phyloP scores from a whole-genome alignment of 2,797 vertebrate species.

The Ciconia nigra region DNA sequence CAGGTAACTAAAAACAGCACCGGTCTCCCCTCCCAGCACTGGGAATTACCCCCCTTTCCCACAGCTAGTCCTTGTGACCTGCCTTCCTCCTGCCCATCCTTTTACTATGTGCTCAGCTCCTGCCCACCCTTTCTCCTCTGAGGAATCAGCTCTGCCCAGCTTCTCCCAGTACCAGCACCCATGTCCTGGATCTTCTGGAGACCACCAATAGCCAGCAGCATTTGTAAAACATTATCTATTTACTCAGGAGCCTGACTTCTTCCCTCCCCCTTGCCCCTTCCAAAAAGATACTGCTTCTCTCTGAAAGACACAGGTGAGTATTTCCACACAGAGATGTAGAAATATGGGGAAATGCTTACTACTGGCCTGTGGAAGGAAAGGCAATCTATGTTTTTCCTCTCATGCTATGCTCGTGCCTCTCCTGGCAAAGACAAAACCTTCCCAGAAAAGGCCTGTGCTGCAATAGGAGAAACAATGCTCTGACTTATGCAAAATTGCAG shows the following conservation, averaged over 20 bases:
- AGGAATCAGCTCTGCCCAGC: background rate
- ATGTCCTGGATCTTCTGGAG: background rate
- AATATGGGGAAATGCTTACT: background rate
- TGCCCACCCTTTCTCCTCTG: background rate
- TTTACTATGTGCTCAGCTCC: background rate
- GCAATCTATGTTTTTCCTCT: background rate
- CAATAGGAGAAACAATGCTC: background rate
- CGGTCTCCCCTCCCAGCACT: background rate
- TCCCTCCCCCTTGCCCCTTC: background rate
- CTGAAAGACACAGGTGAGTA: background rate
- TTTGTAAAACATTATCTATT: background rate
- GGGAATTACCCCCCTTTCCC: background rate
- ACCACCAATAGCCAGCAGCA: background rate
- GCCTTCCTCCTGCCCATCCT: background rate
- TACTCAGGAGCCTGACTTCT: background rate
- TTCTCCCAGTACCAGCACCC: background rate
- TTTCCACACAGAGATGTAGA: background rate
- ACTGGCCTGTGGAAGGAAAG: background rate
- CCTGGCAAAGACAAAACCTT: background rate
- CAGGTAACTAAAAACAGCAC: background rate
- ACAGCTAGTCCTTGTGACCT: background rate
- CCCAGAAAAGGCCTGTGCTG: background rate
- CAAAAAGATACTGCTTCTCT: background rate
- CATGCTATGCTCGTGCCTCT: background rate
- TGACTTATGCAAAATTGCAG: background rate